These are phyloP conservation scores for Crocuta crocuta DNA, from an alignment of 2,113 vertebrate species.

Conservation along the genomic window DNA sequence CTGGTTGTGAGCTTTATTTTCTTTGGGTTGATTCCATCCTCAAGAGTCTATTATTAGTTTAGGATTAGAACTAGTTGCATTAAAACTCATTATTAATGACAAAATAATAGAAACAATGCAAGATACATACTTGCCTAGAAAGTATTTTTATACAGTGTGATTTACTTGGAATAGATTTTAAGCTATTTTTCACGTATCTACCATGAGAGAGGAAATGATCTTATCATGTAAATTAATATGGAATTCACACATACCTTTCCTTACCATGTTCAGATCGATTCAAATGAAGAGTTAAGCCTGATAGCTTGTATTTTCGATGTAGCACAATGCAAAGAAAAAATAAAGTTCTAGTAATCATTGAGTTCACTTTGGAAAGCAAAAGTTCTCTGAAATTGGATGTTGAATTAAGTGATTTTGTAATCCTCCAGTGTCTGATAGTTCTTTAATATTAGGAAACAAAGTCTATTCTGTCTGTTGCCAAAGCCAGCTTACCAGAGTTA, in stretches of 20 bases:
- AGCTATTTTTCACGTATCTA: not conserved
- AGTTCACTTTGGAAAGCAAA: not conserved
- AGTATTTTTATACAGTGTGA: not conserved
- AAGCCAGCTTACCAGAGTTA: not conserved
- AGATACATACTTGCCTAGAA: not conserved
- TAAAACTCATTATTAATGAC: not conserved
- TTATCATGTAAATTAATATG: not conserved
- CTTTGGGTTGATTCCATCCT: not conserved
- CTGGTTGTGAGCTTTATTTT: not conserved
- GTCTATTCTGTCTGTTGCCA: not conserved
- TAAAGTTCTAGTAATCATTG: not conserved
- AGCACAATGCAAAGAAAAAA: not conserved
- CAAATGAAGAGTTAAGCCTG: not conserved
- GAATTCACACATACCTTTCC: not conserved
- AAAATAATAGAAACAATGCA: not conserved
- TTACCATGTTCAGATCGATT: not conserved
- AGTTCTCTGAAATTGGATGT: not conserved
- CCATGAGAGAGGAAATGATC: not conserved
- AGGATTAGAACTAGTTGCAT: not conserved
- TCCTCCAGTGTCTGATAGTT: not conserved
- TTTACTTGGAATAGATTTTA: not conserved
- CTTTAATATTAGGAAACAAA: not conserved
- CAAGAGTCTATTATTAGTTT: not conserved
- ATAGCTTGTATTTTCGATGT: not conserved
- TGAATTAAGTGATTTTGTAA: slow-evolving; percentile 7